phyloP scores from a whole-genome alignment of 2,113 vertebrate genomes.

The Numenius arquata region DNA sequence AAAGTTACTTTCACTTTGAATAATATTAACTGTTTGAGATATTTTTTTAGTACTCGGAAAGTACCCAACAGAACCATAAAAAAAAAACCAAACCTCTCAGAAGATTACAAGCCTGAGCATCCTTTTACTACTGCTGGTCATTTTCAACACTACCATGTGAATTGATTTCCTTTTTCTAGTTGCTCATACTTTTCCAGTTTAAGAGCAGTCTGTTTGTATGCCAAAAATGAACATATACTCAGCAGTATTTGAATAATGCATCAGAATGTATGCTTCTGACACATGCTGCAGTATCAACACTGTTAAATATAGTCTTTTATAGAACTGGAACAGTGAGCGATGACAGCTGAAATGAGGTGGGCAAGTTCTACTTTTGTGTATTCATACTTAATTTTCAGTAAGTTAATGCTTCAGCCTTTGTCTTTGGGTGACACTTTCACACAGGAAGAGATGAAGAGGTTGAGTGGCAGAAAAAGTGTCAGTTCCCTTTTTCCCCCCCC shows the following conservation, averaged over 20 bases:
- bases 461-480: neutral
- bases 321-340: slow-evolving; percentile 57
- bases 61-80: neutral
- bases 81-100: neutral
- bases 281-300: slow-evolving; percentile 65
- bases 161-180: slow-evolving; percentile 3
- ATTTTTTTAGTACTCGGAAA: neutral
- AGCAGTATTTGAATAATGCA: slow-evolving; percentile 68
- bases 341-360: slow-evolving; percentile 66
- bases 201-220: slow-evolving; percentile 17
- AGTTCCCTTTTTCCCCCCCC: neutral
- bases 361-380: slow-evolving; percentile 38
- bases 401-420: slow-evolving; percentile 28
- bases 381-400: slow-evolving; percentile 45
- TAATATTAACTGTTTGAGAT: neutral
- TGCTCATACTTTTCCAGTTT: neutral
- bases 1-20: slow-evolving; percentile 1
- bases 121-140: neutral
- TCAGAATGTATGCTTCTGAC: slow-evolving; percentile 64
- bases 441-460: neutral
- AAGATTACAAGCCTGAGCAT: neutral
- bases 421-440: slow-evolving; percentile 13
- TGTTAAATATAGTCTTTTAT: slow-evolving; percentile 64
- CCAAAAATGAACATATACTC: slow-evolving; percentile 48
- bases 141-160: neutral